These are phyloP conservation scores for Drosophila paranaensis DNA, from an alignment of 2,888 invertebrate genomes.

Conservation along the genomic window DNA sequence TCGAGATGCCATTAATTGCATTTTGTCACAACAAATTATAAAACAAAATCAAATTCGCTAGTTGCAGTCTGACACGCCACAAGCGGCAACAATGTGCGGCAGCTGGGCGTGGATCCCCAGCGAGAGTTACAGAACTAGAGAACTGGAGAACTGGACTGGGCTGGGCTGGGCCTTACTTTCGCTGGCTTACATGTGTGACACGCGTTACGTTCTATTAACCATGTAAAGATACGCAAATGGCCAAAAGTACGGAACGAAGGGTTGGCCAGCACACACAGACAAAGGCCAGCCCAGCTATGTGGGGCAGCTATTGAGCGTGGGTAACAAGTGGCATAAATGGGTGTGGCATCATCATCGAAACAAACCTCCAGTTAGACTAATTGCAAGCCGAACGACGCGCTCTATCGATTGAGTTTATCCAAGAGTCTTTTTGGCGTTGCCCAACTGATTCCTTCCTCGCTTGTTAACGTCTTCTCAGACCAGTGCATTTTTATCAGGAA, in stretches of 20 bases:
- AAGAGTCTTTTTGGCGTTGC: not conserved
- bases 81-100: constrained; percentile 35
- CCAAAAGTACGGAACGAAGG: constrained; percentile 39
- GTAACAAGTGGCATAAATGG: constrained; percentile 29
- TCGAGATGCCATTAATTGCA: constrained; percentile 69
- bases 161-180: constrained; percentile 19
- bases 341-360: constrained; percentile 23
- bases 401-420: not conserved
- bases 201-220: constrained; percentile 77
- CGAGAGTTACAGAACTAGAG: not conserved
- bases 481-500: constrained; percentile 53
- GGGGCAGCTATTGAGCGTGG: constrained; percentile 29
- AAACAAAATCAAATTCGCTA: constrained; percentile 38
- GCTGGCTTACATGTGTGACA: constrained; percentile 56
- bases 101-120: constrained; percentile 30
- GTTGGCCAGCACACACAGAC: constrained; percentile 37
- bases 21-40: constrained; percentile 72
- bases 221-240: constrained; percentile 56
- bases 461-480: not conserved
- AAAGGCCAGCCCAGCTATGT: constrained; percentile 50
- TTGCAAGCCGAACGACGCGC: not conserved
- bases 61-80: constrained; percentile 69
- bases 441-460: not conserved
- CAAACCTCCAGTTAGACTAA: not conserved
- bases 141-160: not conserved